These are phyloP conservation scores for Oncorhynchus gorbuscha DNA, from an alignment of 2,113 vertebrate genomes.

Conservation along the genomic window DNA sequence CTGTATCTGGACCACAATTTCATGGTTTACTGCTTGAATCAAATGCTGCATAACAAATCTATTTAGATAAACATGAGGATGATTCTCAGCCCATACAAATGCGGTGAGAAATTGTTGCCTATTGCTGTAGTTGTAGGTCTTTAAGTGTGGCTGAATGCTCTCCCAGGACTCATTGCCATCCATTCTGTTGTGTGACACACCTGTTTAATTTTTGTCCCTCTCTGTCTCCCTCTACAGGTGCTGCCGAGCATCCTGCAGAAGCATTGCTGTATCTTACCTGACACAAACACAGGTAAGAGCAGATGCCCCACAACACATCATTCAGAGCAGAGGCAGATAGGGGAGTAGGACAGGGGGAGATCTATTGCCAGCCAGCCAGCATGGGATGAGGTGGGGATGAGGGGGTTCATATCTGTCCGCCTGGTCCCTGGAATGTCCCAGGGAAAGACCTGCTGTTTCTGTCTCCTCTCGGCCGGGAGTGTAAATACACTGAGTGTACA, in stretches of 20 bases:
- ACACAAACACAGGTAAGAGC: conserved; percentile 91
- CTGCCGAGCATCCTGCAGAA: conserved; percentile 95
- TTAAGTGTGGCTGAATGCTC: conserved; percentile 24
- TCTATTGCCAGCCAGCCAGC: background rate
- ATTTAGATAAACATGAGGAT: background rate
- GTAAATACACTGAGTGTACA: too few species aligned
- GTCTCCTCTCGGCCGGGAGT: too few species aligned
- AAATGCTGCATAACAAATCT: background rate
- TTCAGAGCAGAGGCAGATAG: conserved; percentile 28
- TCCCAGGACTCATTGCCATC: conserved; percentile 40
- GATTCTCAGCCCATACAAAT: conserved; percentile 26
- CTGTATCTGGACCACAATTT: conserved; percentile 15
- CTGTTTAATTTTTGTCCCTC: conserved; percentile 25
- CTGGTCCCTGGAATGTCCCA: background rate
- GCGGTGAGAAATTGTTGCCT: conserved; percentile 33
- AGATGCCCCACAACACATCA: conserved; percentile 25
- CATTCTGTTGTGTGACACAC: conserved; percentile 38
- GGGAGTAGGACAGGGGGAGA: background rate
- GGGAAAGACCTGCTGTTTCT: too few species aligned
- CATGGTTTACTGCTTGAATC: background rate
- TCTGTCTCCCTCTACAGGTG: conserved; percentile 72
- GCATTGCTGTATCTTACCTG: conserved; percentile 94
- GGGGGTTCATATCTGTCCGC: conserved; percentile 25
- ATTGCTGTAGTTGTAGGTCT: conserved; percentile 31
- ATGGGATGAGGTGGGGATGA: background rate